Evolutionary conservation across 1,140 invertebrate species (phyloP).

Genomic region (Euborellia annulipes): DNA sequence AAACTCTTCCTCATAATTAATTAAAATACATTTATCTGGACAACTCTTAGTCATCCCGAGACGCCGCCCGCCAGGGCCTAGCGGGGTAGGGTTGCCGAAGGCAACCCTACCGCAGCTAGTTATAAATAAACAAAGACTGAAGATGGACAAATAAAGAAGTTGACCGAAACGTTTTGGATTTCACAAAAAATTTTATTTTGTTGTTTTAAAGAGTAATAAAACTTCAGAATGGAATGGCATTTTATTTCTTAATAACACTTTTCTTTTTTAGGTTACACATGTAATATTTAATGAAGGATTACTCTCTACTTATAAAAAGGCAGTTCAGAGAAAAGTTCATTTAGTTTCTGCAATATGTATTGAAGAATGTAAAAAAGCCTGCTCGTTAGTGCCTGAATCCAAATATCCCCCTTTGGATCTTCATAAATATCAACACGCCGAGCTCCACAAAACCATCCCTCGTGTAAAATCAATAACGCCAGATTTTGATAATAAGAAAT

Average conservation of each 20-base stretch:
- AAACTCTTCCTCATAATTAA: too few relatives aligned
- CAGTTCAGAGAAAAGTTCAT: constrained; percentile 25
- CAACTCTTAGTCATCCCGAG: too few relatives aligned
- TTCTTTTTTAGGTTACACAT: constrained; percentile 29
- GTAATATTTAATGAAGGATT: constrained; percentile 33
- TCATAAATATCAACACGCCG: constrained; percentile 26
- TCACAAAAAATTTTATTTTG: neutral
- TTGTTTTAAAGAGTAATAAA: neutral
- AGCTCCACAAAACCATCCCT: constrained; percentile 2
- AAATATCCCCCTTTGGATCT: constrained; percentile 27
- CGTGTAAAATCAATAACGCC: constrained; percentile 1
- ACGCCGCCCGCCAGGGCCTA: too few relatives aligned
- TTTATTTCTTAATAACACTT: constrained; percentile 1
- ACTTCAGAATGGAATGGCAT: neutral
- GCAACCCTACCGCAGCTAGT: too few relatives aligned
- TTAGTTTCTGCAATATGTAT: constrained; percentile 32
- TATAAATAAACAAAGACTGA: too few relatives aligned
- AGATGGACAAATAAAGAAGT: neutral
- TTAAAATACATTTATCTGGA: too few relatives aligned
- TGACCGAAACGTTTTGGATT: neutral
- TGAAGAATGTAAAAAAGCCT: constrained; percentile 29
- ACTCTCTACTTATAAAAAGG: constrained; percentile 28
- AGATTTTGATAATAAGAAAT: neutral
- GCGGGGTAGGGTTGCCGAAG: too few relatives aligned
- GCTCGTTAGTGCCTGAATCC: constrained; percentile 22